Evolutionary conservation across 2,113 vertebrate species (phyloP).

Genomic region (Thinocorus orbignyianus): DNA sequence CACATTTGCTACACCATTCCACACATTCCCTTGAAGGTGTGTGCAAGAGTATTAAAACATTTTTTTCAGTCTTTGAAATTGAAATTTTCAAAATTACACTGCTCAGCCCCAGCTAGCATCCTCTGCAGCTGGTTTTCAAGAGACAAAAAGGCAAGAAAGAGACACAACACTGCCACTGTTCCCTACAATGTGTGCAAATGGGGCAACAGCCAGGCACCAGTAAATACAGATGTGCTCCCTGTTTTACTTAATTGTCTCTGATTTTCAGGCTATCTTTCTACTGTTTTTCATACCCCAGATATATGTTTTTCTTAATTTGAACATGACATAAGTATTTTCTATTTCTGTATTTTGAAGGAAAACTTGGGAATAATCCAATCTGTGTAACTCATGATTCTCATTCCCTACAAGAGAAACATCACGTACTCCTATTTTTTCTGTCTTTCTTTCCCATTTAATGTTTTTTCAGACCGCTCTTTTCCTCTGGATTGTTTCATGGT

Average conservation of each 20-base stretch:
- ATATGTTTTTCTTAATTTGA: neutral
- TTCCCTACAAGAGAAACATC: neutral
- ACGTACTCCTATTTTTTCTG: neutral
- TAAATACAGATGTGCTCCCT: neutral
- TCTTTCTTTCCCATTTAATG: neutral
- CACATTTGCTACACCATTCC: neutral
- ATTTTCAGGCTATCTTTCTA: neutral
- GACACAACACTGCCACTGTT: fast-evolving
- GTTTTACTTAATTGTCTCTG: neutral
- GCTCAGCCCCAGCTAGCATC: fast-evolving
- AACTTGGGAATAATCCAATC: neutral
- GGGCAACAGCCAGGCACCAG: neutral
- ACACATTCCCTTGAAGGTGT: neutral
- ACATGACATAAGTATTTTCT: neutral
- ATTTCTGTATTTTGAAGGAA: neutral
- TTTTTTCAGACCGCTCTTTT: neutral
- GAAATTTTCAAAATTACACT: neutral
- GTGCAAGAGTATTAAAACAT: neutral
- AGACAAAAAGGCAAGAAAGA: neutral
- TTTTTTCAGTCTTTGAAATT: neutral
- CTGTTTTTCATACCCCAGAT: neutral
- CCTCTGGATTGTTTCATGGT: neutral
- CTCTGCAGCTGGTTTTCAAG: neutral
- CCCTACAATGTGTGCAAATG: neutral
- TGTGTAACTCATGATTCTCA: neutral